Percentiles rank a stretch among this genome's conserved stretches.
Evolutionary conservation across 2,113 vertebrate genomes (phyloP).

Genomic region (Oxygymnocypris stewartii): DNA sequence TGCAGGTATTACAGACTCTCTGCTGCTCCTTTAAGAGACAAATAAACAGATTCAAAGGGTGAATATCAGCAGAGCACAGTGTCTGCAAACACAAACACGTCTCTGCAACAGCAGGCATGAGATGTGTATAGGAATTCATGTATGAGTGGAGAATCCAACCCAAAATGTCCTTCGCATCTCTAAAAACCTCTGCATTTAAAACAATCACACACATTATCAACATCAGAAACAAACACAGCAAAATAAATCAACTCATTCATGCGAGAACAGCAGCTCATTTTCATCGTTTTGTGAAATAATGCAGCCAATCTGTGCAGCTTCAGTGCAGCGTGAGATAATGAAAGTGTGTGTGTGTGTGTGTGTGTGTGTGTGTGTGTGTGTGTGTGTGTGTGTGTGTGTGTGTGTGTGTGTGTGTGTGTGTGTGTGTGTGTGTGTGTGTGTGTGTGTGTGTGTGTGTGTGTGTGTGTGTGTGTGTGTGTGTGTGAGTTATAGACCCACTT

Average conservation of each 20-base stretch:
- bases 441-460: no score
- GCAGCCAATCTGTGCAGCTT: conserved; percentile 21
- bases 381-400: conserved; percentile 39
- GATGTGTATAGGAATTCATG: not conserved
- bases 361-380: conserved; percentile 49
- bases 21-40: conserved; percentile 6
- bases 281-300: conserved; percentile 44
- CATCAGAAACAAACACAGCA: conserved; percentile 6
- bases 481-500: conserved; percentile 65
- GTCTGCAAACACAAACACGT: conserved; percentile 16
- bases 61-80: not conserved
- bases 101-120: conserved; percentile 7
- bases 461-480: no score
- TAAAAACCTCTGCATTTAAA: not conserved
- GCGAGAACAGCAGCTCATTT: conserved; percentile 35
- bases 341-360: conserved; percentile 28
- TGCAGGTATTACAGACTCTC: conserved; percentile 57
- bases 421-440: no score
- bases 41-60: conserved; percentile 5
- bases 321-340: conserved; percentile 4
- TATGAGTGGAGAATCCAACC: not conserved
- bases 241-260: conserved; percentile 33
- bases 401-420: no score
- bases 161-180: not conserved
- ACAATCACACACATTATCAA: not conserved